These are phyloP conservation scores for Pogonophryne albipinna DNA, from an alignment of 2,797 vertebrate genomes.

Conservation along the genomic window DNA sequence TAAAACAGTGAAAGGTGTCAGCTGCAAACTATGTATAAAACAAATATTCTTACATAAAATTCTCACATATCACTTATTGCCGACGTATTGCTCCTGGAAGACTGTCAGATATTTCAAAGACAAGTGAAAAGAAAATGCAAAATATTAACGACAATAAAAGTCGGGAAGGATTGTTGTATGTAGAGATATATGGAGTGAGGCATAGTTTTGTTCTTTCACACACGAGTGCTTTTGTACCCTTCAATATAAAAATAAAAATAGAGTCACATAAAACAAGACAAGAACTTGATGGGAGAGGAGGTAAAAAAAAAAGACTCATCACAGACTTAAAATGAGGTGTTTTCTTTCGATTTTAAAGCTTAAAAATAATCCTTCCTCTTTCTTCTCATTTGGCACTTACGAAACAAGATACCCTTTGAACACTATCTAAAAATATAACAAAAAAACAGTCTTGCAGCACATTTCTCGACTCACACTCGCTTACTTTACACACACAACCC, in stretches of 20 bases:
- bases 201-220: conserved; percentile 45
- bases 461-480: conserved; percentile 6
- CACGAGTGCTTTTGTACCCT: conserved; percentile 61
- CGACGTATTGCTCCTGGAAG: conserved; percentile 8
- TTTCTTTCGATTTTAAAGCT: conserved; percentile 16
- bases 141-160: conserved; percentile 8
- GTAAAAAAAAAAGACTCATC: conserved; percentile 60
- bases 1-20: conserved; percentile 30
- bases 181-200: conserved; percentile 15
- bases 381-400: conserved; percentile 20
- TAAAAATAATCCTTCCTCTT: background rate
- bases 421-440: conserved; percentile 33
- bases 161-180: conserved; percentile 22
- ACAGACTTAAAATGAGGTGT: conserved; percentile 30
- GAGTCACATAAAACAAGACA: conserved; percentile 38
- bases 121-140: conserved; percentile 27
- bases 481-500: conserved; percentile 25
- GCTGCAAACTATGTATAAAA: conserved; percentile 28
- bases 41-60: conserved; percentile 5
- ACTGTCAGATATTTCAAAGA: conserved; percentile 5
- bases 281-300: conserved; percentile 36
- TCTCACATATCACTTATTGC: background rate
- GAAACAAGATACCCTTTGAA: conserved; percentile 5
- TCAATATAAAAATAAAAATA: conserved; percentile 42
- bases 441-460: conserved; percentile 19